These are phyloP conservation scores for Cygnus olor DNA, from an alignment of 2,797 vertebrate species.

Conservation along the genomic window DNA sequence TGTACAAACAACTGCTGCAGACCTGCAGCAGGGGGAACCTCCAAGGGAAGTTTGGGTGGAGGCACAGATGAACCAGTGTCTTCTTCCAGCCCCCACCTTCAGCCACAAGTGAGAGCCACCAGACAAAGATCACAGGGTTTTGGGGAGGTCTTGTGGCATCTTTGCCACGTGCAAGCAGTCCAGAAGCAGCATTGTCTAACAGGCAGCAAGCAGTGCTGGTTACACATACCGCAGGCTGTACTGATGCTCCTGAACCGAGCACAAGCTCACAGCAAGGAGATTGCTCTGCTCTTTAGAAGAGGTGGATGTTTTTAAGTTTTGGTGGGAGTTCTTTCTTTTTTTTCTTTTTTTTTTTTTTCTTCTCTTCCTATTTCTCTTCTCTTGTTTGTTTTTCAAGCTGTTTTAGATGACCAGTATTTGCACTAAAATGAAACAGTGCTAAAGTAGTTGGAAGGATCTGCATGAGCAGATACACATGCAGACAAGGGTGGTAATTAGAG, in stretches of 20 bases:
- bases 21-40: not conserved
- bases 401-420: not conserved
- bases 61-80: not conserved
- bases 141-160: not conserved
- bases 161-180: not conserved
- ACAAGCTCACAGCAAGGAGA: not conserved
- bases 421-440: not conserved
- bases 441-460: not conserved
- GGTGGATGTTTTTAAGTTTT: not conserved
- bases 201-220: fast-evolving
- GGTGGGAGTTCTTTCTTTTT: not conserved
- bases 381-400: not conserved
- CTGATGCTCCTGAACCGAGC: fast-evolving
- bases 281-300: not conserved
- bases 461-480: not conserved
- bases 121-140: not conserved
- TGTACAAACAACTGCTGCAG: not conserved
- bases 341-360: not conserved
- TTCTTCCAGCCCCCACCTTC: not conserved
- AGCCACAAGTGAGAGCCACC: not conserved
- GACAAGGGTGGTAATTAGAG: not conserved
- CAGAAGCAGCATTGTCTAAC: not conserved
- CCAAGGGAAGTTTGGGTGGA: not conserved
- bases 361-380: not conserved
- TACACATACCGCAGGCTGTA: fast-evolving